Conservation (phyloP, 2,888 invertebrate genomes). For the Timandra comae region DNA sequence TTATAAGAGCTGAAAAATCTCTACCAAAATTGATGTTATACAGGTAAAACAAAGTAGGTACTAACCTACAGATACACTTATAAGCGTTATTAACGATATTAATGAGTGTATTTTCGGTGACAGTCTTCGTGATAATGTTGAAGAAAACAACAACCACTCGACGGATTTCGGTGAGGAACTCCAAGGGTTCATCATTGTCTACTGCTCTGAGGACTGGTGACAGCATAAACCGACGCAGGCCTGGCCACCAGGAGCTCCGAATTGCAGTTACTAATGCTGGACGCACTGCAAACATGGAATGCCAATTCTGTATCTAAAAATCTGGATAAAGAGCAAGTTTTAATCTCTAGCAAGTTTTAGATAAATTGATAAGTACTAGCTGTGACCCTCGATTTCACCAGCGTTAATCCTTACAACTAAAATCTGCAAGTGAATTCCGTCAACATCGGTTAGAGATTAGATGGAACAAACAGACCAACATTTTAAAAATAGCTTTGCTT, state of each 20-base stretch:
- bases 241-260: slow-evolving; percentile 47
- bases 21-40: not conserved
- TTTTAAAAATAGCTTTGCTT: too few species aligned
- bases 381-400: too few species aligned
- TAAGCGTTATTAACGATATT: slow-evolving; percentile 71
- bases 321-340: too few species aligned
- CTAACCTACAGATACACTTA: slow-evolving; percentile 43
- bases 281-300: too few species aligned
- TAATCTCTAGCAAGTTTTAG: too few species aligned
- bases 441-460: too few species aligned
- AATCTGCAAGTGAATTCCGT: too few species aligned
- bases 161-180: slow-evolving; percentile 84
- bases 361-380: too few species aligned
- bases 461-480: too few species aligned
- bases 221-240: slow-evolving; percentile 74
- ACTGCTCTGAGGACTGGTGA: slow-evolving; percentile 78
- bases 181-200: slow-evolving; percentile 81
- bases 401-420: too few species aligned
- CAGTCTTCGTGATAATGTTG: slow-evolving; percentile 70
- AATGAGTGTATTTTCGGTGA: slow-evolving; percentile 57
- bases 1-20: not conserved
- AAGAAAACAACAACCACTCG: slow-evolving; percentile 82
- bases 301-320: too few species aligned
- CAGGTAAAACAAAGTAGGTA: too few species aligned
- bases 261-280: slow-evolving; percentile 44